Evolutionary conservation across 2,797 vertebrate species (phyloP).

Genomic region (Hyperoplus immaculatus): DNA sequence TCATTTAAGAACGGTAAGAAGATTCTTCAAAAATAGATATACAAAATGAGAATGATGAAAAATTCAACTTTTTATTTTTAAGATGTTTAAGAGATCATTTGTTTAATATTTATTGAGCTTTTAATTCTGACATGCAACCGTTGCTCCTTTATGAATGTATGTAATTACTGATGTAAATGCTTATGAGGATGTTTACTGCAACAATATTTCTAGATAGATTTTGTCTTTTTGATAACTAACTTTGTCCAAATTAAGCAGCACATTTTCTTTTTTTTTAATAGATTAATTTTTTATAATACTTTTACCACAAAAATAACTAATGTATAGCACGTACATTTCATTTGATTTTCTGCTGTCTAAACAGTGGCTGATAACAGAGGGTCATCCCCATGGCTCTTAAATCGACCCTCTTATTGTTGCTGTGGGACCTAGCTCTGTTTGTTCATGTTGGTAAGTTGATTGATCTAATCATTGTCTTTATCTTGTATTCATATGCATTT

Average conservation of each 20-base stretch:
- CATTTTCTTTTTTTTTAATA: neutral
- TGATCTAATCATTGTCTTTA: neutral
- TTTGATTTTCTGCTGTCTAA: slow-evolving; percentile 18
- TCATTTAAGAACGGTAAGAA: slow-evolving; percentile 46
- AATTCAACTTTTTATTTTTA: neutral
- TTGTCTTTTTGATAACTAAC: neutral
- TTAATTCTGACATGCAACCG: neutral
- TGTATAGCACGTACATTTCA: neutral
- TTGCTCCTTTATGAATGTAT: neutral
- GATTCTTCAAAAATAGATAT: neutral
- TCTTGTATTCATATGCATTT: neutral
- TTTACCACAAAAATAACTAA: neutral
- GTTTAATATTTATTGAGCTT: neutral
- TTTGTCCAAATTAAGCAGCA: neutral
- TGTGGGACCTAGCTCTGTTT: slow-evolving; percentile 50
- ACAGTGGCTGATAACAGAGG: slow-evolving; percentile 18
- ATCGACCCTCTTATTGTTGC: slow-evolving; percentile 18
- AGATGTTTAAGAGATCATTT: neutral
- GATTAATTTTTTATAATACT: neutral
- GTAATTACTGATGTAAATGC: neutral
- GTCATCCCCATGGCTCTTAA: slow-evolving; percentile 67
- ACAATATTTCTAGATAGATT: neutral
- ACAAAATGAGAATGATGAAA: neutral
- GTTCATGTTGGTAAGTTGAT: slow-evolving; percentile 50
- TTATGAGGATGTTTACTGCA: neutral